These are phyloP conservation scores for Myotis davidii DNA, from an alignment of 2,113 vertebrate species.

Conservation along the genomic window DNA sequence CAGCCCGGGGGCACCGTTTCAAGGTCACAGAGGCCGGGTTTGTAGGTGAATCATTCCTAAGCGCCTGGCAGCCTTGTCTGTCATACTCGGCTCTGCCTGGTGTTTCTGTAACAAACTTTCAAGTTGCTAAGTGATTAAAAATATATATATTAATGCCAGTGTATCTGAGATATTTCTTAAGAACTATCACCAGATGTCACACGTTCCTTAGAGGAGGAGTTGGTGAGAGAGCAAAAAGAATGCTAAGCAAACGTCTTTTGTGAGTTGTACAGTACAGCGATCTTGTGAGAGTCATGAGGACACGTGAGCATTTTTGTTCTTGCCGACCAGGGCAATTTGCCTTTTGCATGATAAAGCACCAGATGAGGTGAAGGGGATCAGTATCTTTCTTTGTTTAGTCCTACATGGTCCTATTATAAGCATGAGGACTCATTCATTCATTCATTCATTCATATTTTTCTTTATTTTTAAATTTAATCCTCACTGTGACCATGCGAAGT, in stretches of 20 bases:
- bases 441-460: neutral
- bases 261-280: neutral
- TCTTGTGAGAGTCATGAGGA: neutral
- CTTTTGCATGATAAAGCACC: neutral
- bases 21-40: constrained; percentile 70
- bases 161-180: constrained; percentile 40
- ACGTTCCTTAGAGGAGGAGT: neutral
- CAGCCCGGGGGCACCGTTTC: constrained; percentile 62
- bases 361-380: neutral
- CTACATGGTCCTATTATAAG: neutral
- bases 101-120: constrained; percentile 39
- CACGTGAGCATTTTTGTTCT: neutral
- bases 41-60: constrained; percentile 34
- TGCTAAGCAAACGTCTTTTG: neutral
- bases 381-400: neutral
- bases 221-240: neutral
- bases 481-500: neutral
- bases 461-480: constrained; percentile 24
- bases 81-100: neutral
- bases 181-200: neutral
- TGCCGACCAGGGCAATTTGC: neutral
- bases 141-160: neutral
- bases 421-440: neutral
- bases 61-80: constrained; percentile 25
- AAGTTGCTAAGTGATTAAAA: constrained; percentile 44